These are phyloP conservation scores for Hypolimnas misippus DNA, from an alignment of 2,888 invertebrate genomes.

Conservation along the genomic window DNA sequence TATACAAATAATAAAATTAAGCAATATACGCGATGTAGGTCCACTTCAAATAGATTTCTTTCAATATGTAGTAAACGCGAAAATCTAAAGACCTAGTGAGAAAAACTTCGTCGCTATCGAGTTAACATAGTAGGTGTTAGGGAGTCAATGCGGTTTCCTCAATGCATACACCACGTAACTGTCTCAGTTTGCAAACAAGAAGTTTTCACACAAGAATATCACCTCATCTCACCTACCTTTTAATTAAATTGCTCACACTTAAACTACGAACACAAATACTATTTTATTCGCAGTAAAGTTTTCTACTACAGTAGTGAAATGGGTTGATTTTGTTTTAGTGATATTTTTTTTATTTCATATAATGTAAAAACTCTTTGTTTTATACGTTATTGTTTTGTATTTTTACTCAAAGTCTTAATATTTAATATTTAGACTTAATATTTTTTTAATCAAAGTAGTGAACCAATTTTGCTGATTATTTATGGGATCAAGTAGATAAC, in stretches of 20 bases:
- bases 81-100: too few relatives aligned
- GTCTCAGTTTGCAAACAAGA: slow-evolving; percentile 51
- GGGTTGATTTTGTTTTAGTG: not conserved
- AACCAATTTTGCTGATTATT: too few relatives aligned
- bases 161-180: slow-evolving; percentile 51
- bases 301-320: not conserved
- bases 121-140: slow-evolving; percentile 17
- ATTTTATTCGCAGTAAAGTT: not conserved
- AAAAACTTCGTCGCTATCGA: slow-evolving; percentile 12
- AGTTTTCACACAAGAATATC: slow-evolving; percentile 1
- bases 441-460: too few relatives aligned
- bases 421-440: too few relatives aligned
- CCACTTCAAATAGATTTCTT: too few relatives aligned
- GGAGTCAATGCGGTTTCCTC: slow-evolving; percentile 52
- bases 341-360: not conserved
- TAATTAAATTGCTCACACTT: slow-evolving; percentile 12
- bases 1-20: too few relatives aligned
- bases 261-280: slow-evolving; percentile 1
- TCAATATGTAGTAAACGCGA: too few relatives aligned
- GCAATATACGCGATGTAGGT: too few relatives aligned
- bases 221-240: slow-evolving; percentile 4
- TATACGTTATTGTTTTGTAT: not conserved
- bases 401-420: too few relatives aligned
- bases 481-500: too few relatives aligned
- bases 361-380: too few relatives aligned